Base-by-base conservation (phyloP, 1,140 invertebrate genomes). In the Magallana angulata region DNA sequence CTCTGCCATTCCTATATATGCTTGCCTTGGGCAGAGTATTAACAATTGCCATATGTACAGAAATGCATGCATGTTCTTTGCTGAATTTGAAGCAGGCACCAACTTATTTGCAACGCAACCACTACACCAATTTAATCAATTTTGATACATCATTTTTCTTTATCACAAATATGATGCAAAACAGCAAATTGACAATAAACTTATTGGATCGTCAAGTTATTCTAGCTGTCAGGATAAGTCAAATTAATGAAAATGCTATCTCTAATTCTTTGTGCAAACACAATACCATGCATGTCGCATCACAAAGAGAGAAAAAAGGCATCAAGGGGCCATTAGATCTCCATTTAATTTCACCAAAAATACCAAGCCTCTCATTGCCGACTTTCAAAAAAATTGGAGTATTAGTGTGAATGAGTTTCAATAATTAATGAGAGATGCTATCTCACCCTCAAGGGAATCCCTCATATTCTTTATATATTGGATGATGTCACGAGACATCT, bases 391-490 rank as follows among this genome's bases (percentile, higher is more conserved):
- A 76, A 76, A 76, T 76, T 76, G 68, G 68, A 76, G 68, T 24
- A 30, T 76, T 76, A 30, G 68, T 76, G 68, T 76, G 68, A 76
- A 76, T 76, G 68, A 76, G 68, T 76, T 36, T 76, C 68, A 76
- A 76, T 76, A 76, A 76, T 76, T 76, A 76, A 76, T 76, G 68
- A 76, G 68, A 76, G 68, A 76, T 76, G 18, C 68, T 36, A 76
- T 76, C 68, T 5, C 9, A 24, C 24, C 12, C 68, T 76, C 68
- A 30, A 30, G 68, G 68, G 68, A 76, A 76, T 76, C 68, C 68
- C 24, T 76, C 68, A 76, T 76, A 76, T 76, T 76, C 68, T 76
- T 76, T 30, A 76, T 30, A 76, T 76, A 76, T 76, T 76, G 24
- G 68, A 76, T 76, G 68, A 76, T 76, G 68, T 76, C 68, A 76